phyloP scores from a whole-genome alignment of 1,140 invertebrate species.

The Drosophila kikkawai region DNA sequence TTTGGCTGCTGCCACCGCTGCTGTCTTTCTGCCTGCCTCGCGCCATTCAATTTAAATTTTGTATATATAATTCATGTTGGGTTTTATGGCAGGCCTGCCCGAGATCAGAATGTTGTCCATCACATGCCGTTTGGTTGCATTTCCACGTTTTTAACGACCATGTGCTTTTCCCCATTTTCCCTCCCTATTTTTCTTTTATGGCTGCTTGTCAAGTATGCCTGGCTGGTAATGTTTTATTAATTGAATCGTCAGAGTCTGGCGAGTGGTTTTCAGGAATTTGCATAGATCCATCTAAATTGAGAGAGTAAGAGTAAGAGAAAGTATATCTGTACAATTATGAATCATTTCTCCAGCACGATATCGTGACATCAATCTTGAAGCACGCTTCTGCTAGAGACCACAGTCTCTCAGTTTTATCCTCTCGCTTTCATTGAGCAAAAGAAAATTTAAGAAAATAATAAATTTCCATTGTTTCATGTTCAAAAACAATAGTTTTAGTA shows the following conservation, averaged over 20 bases:
- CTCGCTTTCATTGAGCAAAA: background rate
- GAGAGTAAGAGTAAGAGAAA: constrained; percentile 1
- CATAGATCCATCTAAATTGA: constrained; percentile 18
- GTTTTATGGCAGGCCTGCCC: constrained; percentile 14
- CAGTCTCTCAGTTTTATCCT: constrained; percentile 3
- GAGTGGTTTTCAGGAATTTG: constrained; percentile 22
- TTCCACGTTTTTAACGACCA: constrained; percentile 19
- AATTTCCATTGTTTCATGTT: background rate
- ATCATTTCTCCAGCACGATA: constrained; percentile 15
- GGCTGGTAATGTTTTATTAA: constrained; percentile 64
- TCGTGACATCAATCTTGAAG: constrained; percentile 28
- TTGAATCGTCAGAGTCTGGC: constrained; percentile 36
- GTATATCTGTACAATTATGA: background rate
- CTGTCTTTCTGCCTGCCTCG: background rate
- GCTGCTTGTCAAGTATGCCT: constrained; percentile 4
- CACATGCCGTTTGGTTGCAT: constrained; percentile 18
- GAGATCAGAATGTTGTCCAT: constrained; percentile 30
- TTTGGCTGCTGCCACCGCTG: constrained; percentile 17
- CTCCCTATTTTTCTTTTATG: constrained; percentile 12
- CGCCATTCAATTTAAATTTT: constrained; percentile 34
- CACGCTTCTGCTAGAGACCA: constrained; percentile 7
- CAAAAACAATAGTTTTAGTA: background rate
- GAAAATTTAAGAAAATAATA: background rate
- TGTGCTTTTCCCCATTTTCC: background rate
- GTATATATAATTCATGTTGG: constrained; percentile 57